These are phyloP conservation scores for Buceros bicornis DNA, from an alignment of 2,797 vertebrate genomes.

Conservation along the genomic window DNA sequence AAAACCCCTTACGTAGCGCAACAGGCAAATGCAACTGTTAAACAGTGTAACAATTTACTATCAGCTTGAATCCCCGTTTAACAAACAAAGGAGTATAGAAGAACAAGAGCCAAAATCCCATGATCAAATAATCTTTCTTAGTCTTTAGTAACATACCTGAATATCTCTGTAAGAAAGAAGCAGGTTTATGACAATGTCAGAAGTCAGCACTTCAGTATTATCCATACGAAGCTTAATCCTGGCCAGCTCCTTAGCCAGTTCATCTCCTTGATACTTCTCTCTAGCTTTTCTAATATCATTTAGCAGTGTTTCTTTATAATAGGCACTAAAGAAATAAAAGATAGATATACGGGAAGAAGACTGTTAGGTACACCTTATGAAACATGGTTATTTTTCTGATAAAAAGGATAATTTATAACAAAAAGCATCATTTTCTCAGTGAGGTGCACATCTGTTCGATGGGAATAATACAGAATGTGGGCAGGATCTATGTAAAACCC, in stretches of 20 bases:
- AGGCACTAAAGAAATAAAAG: conserved; percentile 80
- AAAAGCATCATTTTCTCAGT: background rate
- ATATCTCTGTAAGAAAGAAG: conserved; percentile 97
- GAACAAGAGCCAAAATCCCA: background rate
- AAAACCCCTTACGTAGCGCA: background rate
- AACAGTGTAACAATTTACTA: background rate
- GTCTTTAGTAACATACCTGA: conserved; percentile 84
- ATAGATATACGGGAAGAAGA: background rate
- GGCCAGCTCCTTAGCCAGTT: conserved; percentile 91
- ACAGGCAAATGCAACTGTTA: background rate
- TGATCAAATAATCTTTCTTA: background rate
- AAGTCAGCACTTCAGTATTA: conserved; percentile 92
- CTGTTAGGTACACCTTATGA: background rate
- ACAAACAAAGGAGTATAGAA: background rate
- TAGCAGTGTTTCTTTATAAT: conserved; percentile 91
- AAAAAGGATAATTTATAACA: background rate
- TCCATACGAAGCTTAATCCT: conserved; percentile 94
- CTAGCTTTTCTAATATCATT: conserved; percentile 94
- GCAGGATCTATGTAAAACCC: background rate
- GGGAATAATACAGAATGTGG: background rate
- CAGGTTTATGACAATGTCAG: conserved; percentile 95
- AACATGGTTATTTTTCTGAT: background rate
- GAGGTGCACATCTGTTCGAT: background rate
- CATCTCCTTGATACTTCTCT: conserved; percentile 94
- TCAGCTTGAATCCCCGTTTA: background rate